These are phyloP conservation scores for Acrobeloides nanus DNA, from an alignment of 2,888 invertebrate species.

Conservation along the genomic window DNA sequence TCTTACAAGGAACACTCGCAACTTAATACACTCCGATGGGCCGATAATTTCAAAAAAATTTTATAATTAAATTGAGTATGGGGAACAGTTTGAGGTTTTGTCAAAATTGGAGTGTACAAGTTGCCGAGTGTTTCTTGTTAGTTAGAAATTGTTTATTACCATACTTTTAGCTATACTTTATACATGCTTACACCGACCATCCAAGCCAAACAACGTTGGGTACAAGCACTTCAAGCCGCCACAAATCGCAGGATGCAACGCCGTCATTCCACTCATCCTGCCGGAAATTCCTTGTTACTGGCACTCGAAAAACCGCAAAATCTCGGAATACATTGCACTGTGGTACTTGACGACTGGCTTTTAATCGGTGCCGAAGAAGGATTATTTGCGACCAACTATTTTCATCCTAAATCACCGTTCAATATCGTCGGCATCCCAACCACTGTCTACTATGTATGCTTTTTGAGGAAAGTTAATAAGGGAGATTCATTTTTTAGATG, in stretches of 20 bases:
- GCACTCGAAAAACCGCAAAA: constrained; percentile 18
- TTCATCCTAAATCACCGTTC: constrained; percentile 30
- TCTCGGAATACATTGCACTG: constrained; percentile 20
- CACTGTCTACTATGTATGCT: constrained; percentile 26
- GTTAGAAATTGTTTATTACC: too few species aligned
- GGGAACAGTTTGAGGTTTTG: too few species aligned
- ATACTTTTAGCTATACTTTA: constrained; percentile 18
- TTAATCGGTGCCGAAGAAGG: constrained; percentile 41
- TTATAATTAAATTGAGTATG: too few species aligned
- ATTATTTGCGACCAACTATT: constrained; percentile 35
- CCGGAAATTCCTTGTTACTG: constrained; percentile 8
- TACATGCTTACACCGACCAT: constrained; percentile 25
- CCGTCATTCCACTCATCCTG: constrained; percentile 10
- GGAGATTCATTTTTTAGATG: constrained; percentile 14
- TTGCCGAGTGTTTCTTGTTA: too few species aligned
- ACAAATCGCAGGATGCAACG: constrained; percentile 24
- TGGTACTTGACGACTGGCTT: constrained; percentile 26
- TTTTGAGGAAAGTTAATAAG: not conserved
- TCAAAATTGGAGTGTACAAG: too few species aligned
- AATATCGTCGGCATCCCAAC: constrained; percentile 32
- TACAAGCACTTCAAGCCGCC: constrained; percentile 26
- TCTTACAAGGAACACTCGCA: too few species aligned
- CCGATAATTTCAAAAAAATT: too few species aligned
- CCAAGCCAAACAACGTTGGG: constrained; percentile 30
- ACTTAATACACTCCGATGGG: too few species aligned